phyloP scores from a whole-genome alignment of 2,113 vertebrate genomes.

The Perca flavescens region DNA sequence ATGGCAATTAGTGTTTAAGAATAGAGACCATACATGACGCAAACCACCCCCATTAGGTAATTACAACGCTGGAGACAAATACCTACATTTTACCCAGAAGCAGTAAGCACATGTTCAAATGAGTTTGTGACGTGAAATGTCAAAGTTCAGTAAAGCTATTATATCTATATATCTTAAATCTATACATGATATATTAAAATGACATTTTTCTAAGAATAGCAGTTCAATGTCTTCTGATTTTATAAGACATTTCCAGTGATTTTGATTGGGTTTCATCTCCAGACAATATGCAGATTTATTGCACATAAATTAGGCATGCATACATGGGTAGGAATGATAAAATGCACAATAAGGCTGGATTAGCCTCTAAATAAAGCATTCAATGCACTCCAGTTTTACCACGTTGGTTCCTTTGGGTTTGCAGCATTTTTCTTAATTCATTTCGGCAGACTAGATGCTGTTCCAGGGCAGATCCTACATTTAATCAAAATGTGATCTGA shows the following conservation, averaged over 20 bases:
- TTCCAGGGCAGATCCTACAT: no score
- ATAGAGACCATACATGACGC: neutral
- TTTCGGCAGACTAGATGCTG: neutral
- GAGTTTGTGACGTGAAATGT: neutral
- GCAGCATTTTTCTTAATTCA: neutral
- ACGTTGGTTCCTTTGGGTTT: neutral
- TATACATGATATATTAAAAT: neutral
- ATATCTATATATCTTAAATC: neutral
- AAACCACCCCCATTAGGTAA: constrained; percentile 3
- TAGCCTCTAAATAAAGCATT: neutral
- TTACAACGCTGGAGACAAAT: neutral
- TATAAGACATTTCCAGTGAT: neutral
- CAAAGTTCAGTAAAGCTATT: neutral
- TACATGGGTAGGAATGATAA: neutral
- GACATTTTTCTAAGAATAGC: no score
- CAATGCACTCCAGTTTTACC: neutral
- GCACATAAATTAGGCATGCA: no score
- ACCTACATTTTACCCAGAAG: neutral
- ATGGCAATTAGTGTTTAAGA: constrained; percentile 12
- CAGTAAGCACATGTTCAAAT: neutral
- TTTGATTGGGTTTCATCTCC: neutral
- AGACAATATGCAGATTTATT: neutral
- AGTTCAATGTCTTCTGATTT: neutral
- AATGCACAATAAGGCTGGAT: neutral
- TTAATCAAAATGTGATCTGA: neutral